Conservation (phyloP, 2,888 invertebrate genomes). For the Mayetiola destructor region DNA sequence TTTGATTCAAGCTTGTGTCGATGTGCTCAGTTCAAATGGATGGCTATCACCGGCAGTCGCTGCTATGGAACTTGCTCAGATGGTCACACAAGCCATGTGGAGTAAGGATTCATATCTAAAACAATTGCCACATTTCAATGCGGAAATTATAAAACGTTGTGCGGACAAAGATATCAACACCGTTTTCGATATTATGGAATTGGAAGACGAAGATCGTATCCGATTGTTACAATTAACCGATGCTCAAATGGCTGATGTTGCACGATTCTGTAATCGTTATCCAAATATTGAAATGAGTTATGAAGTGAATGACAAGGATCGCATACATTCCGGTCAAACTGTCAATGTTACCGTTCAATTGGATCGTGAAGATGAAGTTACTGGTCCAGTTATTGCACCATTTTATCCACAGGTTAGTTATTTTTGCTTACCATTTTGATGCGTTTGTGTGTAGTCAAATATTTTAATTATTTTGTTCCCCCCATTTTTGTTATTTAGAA, state of each 20-base stretch:
- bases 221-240: conserved; percentile 67
- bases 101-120: conserved; percentile 94
- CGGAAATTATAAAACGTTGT: conserved; percentile 79
- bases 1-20: conserved; percentile 89
- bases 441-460: not conserved
- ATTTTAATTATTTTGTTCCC: not conserved
- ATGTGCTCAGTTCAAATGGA: conserved; percentile 86
- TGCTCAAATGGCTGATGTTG: conserved; percentile 91
- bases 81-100: conserved; percentile 99
- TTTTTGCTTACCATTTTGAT: conserved; percentile 13
- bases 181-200: conserved; percentile 63
- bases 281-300: conserved; percentile 95
- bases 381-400: conserved; percentile 94
- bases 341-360: conserved; percentile 82
- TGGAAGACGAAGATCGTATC: conserved; percentile 73
- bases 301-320: conserved; percentile 71
- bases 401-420: conserved; percentile 81
- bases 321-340: conserved; percentile 64
- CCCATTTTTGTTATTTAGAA: conserved; percentile 41
- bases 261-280: conserved; percentile 95
- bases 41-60: conserved; percentile 98
- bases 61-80: conserved; percentile 98
- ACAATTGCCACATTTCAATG: conserved; percentile 88
- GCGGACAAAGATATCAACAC: conserved; percentile 61
- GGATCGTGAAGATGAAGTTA: conserved; percentile 92